phyloP scores from a whole-genome alignment of 1,140 invertebrate genomes.

The Ceratina japonica region DNA sequence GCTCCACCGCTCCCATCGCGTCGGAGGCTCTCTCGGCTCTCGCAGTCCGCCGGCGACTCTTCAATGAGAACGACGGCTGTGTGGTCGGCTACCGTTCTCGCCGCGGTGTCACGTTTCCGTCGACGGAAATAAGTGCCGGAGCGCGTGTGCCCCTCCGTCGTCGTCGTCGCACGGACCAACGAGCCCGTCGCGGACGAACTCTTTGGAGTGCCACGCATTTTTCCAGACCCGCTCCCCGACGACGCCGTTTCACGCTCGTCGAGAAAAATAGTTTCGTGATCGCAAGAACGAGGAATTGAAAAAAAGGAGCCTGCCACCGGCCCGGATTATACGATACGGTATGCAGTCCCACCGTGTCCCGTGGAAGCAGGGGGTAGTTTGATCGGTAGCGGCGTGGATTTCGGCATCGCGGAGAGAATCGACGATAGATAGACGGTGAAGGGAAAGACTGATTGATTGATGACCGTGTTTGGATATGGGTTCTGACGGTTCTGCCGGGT shows the following conservation, averaged over 20 bases:
- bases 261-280: too few species aligned
- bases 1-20: slow-evolving; percentile 67
- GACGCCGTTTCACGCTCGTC: background rate
- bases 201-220: background rate
- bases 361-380: slow-evolving; percentile 1
- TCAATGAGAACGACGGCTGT: slow-evolving; percentile 68
- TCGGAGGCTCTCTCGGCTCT: slow-evolving; percentile 56
- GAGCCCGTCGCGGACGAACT: background rate
- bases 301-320: background rate
- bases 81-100: slow-evolving; percentile 33
- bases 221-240: background rate
- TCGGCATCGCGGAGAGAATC: background rate
- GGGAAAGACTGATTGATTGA: background rate
- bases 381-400: background rate
- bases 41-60: slow-evolving; percentile 76
- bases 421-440: background rate
- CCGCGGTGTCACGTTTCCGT: slow-evolving; percentile 62
- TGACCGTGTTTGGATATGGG: background rate
- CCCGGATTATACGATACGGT: background rate
- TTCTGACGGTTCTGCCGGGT: background rate
- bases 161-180: background rate
- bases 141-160: slow-evolving; percentile 3
- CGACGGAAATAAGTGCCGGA: slow-evolving; percentile 58
- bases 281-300: background rate
- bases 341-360: background rate